phyloP scores from a whole-genome alignment of 1,140 invertebrate genomes.

The Trichonephila clavipes region DNA sequence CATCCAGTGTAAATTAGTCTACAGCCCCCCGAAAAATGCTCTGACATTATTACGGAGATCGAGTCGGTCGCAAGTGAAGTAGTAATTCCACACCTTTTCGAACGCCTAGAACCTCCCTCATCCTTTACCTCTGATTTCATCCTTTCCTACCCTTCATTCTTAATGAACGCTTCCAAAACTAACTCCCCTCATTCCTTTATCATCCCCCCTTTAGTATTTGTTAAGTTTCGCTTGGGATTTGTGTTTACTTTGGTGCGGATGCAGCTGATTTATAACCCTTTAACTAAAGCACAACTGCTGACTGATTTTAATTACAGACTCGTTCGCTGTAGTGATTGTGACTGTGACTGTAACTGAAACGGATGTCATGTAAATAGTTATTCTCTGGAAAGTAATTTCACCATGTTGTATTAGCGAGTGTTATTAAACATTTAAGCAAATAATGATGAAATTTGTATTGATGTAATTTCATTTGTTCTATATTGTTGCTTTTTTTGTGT shows the following conservation, averaged over 20 bases:
- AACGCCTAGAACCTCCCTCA: not conserved
- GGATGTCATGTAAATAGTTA: constrained; percentile 27
- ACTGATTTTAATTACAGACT: constrained; percentile 58
- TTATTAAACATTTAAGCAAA: constrained; percentile 8
- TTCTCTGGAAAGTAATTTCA: constrained; percentile 29
- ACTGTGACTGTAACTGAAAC: constrained; percentile 36
- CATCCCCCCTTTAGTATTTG: not conserved
- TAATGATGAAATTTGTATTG: not conserved
- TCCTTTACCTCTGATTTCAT: constrained; percentile 22
- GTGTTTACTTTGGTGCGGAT: constrained; percentile 23
- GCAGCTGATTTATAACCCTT: constrained; percentile 39
- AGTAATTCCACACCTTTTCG: constrained; percentile 60
- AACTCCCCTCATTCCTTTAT: not conserved
- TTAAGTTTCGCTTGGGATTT: not conserved
- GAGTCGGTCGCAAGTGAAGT: constrained; percentile 5
- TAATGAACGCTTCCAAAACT: constrained; percentile 45
- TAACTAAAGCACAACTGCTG: constrained; percentile 32
- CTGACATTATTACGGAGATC: constrained; percentile 54
- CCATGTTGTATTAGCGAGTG: not conserved
- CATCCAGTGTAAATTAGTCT: not conserved
- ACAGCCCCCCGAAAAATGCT: not conserved
- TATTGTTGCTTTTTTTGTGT: not conserved
- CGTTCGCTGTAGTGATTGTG: constrained; percentile 12
- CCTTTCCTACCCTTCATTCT: not conserved
- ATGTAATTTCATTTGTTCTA: not conserved